phyloP scores from a whole-genome alignment of 1,140 invertebrate genomes.

The Aphidius gifuensis region DNA sequence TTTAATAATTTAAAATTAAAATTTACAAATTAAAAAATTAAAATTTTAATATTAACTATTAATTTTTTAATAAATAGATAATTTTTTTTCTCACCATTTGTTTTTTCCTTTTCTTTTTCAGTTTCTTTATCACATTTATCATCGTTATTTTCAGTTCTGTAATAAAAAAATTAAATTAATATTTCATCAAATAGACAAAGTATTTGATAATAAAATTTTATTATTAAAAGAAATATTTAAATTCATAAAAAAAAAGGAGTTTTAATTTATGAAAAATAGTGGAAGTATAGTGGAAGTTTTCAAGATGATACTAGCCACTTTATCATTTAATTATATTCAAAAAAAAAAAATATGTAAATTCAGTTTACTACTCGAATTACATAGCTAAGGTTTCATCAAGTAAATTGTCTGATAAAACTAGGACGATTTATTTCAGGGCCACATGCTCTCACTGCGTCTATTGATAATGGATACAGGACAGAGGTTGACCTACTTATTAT shows the following conservation, averaged over 20 bases:
- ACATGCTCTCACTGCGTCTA: background rate
- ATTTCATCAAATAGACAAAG: no score
- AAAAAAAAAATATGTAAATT: no score
- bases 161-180: constrained; percentile 31
- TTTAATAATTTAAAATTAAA: background rate
- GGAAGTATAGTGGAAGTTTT: no score
- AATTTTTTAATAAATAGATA: background rate
- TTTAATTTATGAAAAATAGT: no score
- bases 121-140: constrained; percentile 49
- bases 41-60: background rate
- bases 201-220: no score
- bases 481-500: no score
- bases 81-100: background rate
- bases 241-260: no score
- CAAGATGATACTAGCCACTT: no score
- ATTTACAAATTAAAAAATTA: background rate
- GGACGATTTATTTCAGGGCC: background rate
- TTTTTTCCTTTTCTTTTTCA: constrained; percentile 50
- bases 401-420: background rate
- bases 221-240: no score
- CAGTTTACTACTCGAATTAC: no score
- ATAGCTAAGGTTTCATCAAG: background rate
- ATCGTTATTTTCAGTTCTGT: constrained; percentile 47
- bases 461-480: no score
- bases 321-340: no score